Percentiles rank a stretch among this genome's conserved stretches.
These are phyloP conservation scores for Podarcis muralis DNA, from an alignment of 2,113 vertebrate species.

Conservation along the genomic window DNA sequence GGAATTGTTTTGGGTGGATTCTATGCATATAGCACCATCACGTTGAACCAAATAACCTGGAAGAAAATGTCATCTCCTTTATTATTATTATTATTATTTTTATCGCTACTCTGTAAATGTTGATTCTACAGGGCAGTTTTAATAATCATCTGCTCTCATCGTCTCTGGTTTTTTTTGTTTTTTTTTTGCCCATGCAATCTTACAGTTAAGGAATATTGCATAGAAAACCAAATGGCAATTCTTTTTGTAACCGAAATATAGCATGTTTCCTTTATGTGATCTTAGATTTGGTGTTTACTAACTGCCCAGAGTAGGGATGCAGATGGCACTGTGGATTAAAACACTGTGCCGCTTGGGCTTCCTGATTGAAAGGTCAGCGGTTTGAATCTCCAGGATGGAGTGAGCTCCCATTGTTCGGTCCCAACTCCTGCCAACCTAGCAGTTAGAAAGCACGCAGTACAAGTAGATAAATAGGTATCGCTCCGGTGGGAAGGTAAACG, in stretches of 20 bases:
- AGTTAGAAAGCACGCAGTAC: no score
- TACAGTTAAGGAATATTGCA: not conserved
- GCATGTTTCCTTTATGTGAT: not conserved
- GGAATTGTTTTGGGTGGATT: not conserved
- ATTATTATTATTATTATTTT: not conserved
- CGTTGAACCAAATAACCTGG: not conserved
- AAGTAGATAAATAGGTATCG: no score
- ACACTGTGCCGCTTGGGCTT: no score
- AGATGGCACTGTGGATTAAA: no score
- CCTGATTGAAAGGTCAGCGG: no score
- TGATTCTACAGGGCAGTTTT: not conserved
- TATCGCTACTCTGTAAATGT: not conserved
- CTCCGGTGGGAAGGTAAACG: no score
- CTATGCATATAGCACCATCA: not conserved
- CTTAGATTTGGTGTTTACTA: not conserved
- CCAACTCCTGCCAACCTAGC: no score
- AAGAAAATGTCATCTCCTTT: not conserved
- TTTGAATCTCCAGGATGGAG: accelerated
- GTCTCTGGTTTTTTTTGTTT: not conserved
- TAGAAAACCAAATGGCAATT: not conserved
- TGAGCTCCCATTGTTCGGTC: no score
- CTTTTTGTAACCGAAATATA: not conserved
- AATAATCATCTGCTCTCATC: not conserved
- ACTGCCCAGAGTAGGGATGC: not conserved
- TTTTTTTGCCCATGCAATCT: not conserved